Evolutionary conservation across 92 coral and sea anemone species (phyloP).

Genomic region (Diadumene lineata): DNA sequence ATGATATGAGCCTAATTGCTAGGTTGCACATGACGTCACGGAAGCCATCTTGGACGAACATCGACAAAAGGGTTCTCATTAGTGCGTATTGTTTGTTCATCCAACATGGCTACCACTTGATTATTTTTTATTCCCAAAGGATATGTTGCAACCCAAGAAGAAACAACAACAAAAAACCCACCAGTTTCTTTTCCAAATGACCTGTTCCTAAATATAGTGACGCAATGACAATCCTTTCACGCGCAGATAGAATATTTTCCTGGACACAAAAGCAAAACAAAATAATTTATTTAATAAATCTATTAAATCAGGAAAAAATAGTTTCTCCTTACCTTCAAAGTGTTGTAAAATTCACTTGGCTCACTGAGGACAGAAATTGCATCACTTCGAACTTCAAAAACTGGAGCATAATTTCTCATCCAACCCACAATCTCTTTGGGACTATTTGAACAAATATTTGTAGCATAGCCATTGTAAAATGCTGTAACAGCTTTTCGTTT

Average conservation of each 20-base stretch:
- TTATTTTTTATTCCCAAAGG: too few species aligned
- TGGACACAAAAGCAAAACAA: conserved; percentile 15
- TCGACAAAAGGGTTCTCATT: too few species aligned
- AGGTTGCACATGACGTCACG: too few species aligned
- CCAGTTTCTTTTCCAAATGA: conserved; percentile 80
- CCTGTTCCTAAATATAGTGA: conserved; percentile 95
- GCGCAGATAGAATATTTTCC: conserved; percentile 77
- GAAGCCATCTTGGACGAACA: too few species aligned
- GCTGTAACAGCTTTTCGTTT: conserved; percentile 33
- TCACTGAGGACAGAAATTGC: conserved; percentile 76
- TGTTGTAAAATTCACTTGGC: conserved; percentile 73
- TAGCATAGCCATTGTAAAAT: conserved; percentile 13
- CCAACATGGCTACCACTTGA: too few species aligned
- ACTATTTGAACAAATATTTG: conserved; percentile 15
- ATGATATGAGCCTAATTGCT: too few species aligned
- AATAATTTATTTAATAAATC: background rate
- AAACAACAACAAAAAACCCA: conserved; percentile 31
- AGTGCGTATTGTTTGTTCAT: too few species aligned
- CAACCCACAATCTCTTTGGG: conserved; percentile 60
- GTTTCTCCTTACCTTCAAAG: conserved; percentile 63
- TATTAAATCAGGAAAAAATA: background rate
- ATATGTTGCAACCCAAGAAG: too few species aligned
- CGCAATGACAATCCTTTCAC: conserved; percentile 77
- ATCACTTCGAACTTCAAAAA: conserved; percentile 68
- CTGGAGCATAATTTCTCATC: conserved; percentile 84